Evolutionary conservation across 2,797 vertebrate genomes (phyloP).

Genomic region (Danionella dracula): DNA sequence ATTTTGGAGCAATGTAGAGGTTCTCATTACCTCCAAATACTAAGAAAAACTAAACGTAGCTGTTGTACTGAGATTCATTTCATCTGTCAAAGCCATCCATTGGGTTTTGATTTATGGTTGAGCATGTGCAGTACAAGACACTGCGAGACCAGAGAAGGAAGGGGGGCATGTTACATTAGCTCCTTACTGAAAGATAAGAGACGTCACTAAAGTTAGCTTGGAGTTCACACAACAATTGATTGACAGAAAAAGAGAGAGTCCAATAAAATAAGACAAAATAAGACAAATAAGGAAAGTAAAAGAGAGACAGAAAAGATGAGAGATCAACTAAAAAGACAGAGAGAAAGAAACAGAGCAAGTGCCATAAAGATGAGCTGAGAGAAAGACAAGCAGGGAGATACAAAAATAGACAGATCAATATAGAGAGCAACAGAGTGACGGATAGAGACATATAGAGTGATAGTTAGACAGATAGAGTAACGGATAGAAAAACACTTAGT

Average conservation of each 20-base stretch:
- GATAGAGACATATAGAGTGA: neutral
- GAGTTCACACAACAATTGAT: too few relatives aligned
- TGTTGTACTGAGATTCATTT: slow-evolving; percentile 26
- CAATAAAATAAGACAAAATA: too few relatives aligned
- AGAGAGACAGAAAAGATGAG: too few relatives aligned
- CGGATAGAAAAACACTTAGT: neutral
- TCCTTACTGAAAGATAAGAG: slow-evolving; percentile 6
- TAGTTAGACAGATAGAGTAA: neutral
- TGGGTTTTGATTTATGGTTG: slow-evolving; percentile 26
- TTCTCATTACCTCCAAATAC: neutral
- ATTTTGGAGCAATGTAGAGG: neutral
- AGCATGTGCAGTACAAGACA: slow-evolving; percentile 26
- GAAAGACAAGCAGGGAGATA: too few relatives aligned
- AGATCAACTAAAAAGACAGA: too few relatives aligned
- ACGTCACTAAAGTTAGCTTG: neutral
- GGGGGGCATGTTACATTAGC: slow-evolving; percentile 11
- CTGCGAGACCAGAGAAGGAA: slow-evolving; percentile 2
- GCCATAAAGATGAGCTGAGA: too few relatives aligned
- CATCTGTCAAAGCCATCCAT: slow-evolving; percentile 11
- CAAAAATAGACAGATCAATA: neutral
- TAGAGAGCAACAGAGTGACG: neutral
- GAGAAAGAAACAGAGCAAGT: neutral
- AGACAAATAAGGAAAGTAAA: neutral
- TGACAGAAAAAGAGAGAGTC: too few relatives aligned
- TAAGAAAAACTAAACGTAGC: slow-evolving; percentile 8